These are phyloP conservation scores for Maniola jurtina DNA, from an alignment of 1,140 invertebrate species.

Conservation along the genomic window DNA sequence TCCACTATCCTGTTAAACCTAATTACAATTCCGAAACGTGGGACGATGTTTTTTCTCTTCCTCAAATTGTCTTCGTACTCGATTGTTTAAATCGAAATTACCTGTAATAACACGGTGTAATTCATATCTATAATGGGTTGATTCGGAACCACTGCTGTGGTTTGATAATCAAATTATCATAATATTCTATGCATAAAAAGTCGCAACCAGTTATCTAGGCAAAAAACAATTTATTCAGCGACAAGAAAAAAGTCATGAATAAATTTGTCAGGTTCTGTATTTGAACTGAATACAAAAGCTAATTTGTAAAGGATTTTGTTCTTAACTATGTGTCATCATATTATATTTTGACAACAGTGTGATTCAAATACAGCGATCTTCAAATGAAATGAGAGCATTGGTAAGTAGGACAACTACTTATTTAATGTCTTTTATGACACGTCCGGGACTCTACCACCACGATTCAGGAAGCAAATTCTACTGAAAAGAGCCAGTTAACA, in stretches of 20 bases:
- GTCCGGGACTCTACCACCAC: no score
- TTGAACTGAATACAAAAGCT: slow-evolving; percentile 10
- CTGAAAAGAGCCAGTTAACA: no score
- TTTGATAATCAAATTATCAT: slow-evolving; percentile 63
- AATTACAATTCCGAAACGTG: slow-evolving; percentile 29
- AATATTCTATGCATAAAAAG: slow-evolving; percentile 50
- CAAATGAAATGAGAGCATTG: background rate
- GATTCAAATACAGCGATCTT: background rate
- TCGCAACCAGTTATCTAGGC: slow-evolving; percentile 29
- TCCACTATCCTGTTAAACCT: slow-evolving; percentile 16
- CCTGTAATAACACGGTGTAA: slow-evolving; percentile 56
- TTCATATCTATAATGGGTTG: slow-evolving; percentile 39
- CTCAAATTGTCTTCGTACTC: slow-evolving; percentile 21
- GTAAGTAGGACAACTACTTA: background rate
- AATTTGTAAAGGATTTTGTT: slow-evolving; percentile 3
- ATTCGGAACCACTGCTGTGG: slow-evolving; percentile 44
- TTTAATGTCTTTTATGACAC: background rate
- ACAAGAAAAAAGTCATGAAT: slow-evolving; percentile 11
- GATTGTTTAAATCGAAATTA: slow-evolving; percentile 58
- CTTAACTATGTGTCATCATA: background rate
- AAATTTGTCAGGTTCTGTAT: slow-evolving; percentile 6
- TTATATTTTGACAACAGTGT: background rate
- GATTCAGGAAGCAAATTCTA: no score
- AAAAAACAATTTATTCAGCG: slow-evolving; percentile 25
- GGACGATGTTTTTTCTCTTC: slow-evolving; percentile 24